Percentiles rank a stretch among this genome's conserved stretches.
phyloP scores from a whole-genome alignment of 2,113 vertebrate genomes.

The Empidonax alnorum region DNA sequence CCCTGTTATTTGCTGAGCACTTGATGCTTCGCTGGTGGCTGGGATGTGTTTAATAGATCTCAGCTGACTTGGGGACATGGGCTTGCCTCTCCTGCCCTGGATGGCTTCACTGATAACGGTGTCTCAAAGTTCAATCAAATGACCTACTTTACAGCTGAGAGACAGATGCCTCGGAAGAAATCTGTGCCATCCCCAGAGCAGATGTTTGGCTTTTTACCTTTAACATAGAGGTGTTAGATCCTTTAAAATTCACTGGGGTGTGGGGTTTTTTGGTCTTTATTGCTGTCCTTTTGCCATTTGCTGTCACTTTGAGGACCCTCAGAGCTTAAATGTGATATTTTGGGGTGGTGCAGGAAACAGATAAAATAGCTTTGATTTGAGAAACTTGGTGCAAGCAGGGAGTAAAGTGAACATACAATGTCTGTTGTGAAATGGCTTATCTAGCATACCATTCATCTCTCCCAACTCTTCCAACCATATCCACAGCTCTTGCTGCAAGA shows the following conservation, averaged over 20 bases:
- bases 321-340: too few relatives aligned
- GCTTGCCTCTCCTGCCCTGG: background rate
- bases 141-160: slow-evolving; percentile 52
- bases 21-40: background rate
- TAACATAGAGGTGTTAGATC: slow-evolving; percentile 16
- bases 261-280: background rate
- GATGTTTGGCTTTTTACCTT: slow-evolving; percentile 49
- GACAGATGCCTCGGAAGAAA: slow-evolving; percentile 36
- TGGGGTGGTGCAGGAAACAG: too few relatives aligned
- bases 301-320: too few relatives aligned
- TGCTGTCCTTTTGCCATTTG: too few relatives aligned
- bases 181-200: slow-evolving; percentile 38
- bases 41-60: background rate
- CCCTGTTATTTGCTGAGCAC: background rate
- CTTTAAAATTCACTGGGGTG: background rate
- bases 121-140: slow-evolving; percentile 34
- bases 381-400: background rate
- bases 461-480: background rate
- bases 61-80: background rate
- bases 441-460: background rate
- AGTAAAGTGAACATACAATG: background rate
- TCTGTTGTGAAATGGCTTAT: background rate
- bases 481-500: background rate
- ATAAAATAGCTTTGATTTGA: background rate
- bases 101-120: background rate